Evolutionary conservation across 2,888 invertebrate species (phyloP).

Genomic region (Megalurothrips usitatus): DNA sequence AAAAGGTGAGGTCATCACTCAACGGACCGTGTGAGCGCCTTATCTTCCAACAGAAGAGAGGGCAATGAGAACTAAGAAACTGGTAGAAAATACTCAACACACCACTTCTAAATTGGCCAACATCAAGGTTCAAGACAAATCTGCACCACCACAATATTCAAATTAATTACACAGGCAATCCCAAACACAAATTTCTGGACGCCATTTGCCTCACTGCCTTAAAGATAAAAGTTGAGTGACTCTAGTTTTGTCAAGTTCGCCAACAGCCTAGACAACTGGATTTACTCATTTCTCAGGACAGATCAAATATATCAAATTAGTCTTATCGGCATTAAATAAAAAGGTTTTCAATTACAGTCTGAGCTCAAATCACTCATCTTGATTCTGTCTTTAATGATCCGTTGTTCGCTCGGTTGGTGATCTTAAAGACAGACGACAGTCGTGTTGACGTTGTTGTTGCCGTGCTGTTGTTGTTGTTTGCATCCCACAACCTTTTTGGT

Average conservation of each 20-base stretch:
- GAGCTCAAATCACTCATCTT: too few species aligned
- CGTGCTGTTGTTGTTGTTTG: not conserved
- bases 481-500: not conserved
- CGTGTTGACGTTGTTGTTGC: not conserved
- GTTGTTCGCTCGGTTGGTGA: too few species aligned
- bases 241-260: too few species aligned
- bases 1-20: not conserved
- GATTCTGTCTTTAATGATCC: too few species aligned
- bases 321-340: too few species aligned
- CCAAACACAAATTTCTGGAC: not conserved
- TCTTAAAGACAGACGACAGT: too few species aligned
- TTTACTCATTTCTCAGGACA: too few species aligned
- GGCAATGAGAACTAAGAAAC: not conserved
- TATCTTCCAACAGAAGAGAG: not conserved
- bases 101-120: not conserved
- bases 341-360: too few species aligned
- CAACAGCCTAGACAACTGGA: too few species aligned
- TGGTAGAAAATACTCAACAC: not conserved
- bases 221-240: too few species aligned
- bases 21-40: not conserved
- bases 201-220: not conserved
- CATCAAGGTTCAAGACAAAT: not conserved
- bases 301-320: too few species aligned
- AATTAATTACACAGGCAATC: not conserved
- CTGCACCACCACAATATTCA: not conserved